These are phyloP conservation scores for Crotalus adamanteus DNA, from an alignment of 2,797 vertebrate species.

Conservation along the genomic window DNA sequence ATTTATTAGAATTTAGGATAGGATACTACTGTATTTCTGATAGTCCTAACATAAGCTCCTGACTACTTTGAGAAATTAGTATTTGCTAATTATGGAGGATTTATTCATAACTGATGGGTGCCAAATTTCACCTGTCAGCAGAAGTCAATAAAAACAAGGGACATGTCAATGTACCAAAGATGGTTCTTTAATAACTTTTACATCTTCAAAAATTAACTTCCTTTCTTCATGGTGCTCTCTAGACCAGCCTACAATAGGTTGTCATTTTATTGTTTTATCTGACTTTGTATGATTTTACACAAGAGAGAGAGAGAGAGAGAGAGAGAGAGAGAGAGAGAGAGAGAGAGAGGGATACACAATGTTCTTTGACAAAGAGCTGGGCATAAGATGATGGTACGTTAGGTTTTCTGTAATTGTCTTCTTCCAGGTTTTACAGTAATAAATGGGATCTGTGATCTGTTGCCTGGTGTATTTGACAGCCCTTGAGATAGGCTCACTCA, in stretches of 20 bases:
- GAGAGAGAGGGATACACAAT: not conserved
- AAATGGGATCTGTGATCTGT: constrained; percentile 3
- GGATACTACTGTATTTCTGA: not conserved
- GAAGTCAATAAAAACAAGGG: not conserved
- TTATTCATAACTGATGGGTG: not conserved
- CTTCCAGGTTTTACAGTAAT: not conserved
- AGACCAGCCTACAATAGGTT: not conserved
- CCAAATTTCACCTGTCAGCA: not conserved
- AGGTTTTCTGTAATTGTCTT: not conserved
- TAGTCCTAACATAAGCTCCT: not conserved
- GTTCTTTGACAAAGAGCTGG: not conserved
- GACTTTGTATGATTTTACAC: not conserved
- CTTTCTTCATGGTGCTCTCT: not conserved
- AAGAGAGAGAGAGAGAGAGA: not conserved
- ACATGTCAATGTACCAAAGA: not conserved
- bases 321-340: not conserved
- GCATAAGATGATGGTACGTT: not conserved
- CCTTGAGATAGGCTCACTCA: not conserved
- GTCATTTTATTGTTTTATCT: not conserved
- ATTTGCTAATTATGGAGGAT: not conserved
- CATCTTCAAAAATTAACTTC: not conserved
- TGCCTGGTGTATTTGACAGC: not conserved
- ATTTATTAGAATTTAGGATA: not conserved
- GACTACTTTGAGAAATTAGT: not conserved
- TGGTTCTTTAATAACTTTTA: not conserved